Evolutionary conservation across 2,113 vertebrate species (phyloP), one percentile per base, ranked within the genome.

Genomic region (Erythrolamprus reginae): DNA sequence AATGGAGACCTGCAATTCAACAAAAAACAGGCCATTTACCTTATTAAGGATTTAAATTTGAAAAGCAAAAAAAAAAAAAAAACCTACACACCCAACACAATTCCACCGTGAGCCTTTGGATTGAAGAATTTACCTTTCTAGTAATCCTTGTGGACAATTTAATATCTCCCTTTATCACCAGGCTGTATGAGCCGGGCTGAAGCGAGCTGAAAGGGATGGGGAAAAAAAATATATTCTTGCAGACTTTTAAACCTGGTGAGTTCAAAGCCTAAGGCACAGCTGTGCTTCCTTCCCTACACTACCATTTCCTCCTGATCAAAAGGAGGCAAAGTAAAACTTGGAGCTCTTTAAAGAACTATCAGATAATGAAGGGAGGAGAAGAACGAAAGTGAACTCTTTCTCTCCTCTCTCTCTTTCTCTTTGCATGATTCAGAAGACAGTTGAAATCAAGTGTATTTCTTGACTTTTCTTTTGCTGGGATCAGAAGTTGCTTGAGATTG

Each of bases 201-300:
- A 94, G 90, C 93, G 93, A 93, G 92, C 90, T 38, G 93, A 92
- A 96, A 94, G 93, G 82, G 26, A 58, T 24, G 94, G n/a, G n/a
- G n/a, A n/a, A n/a, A n/a, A n/a, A n/a, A n/a, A n/a, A n/a, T n/a
- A 96, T 95, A 92, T 95, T 95, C 96, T 96, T 94, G 95, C 91
- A 95, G 95, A 93, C 96, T 96, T 96, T 96, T 95, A 96, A 95
- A 95, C 96, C 96, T 96, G 96, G 96, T 92, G 96, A 96, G 96
- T 96, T 96, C 96, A 96, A 96, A 96, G 96, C 77, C 90, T 91
- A 92, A 93, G 90, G 21, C 93, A 93, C 91, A 84, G 87, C 91
- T 87, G 90, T 0, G 28, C 84, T 94, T 95, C 94, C 91, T 88
- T 95, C 91, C 93, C 91, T 93, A 21, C 91, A 91, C 91, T 94